Percentiles rank a stretch among this genome's conserved stretches.
Conservation (phyloP, 2,888 invertebrate genomes). For the Clistopyga incitator region DNA sequence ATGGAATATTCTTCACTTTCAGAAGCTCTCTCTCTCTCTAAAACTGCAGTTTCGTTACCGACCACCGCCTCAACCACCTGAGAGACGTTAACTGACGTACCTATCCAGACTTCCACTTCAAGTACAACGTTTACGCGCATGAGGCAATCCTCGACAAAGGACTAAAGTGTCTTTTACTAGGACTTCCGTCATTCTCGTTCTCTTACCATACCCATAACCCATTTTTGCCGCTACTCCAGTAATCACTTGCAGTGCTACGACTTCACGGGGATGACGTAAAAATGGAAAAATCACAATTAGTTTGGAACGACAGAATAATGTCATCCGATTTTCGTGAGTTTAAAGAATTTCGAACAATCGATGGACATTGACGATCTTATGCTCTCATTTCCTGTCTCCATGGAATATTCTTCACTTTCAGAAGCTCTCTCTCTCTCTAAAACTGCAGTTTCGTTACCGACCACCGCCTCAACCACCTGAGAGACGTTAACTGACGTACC, state of each 20-base stretch:
- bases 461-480: not conserved
- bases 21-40: too few relatives aligned
- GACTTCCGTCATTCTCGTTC: not conserved
- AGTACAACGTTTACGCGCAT: not conserved
- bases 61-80: not conserved
- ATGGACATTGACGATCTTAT: not conserved
- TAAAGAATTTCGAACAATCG: too few relatives aligned
- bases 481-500: too few relatives aligned
- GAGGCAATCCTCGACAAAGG: not conserved
- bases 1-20: not conserved
- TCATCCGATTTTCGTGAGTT: too few relatives aligned
- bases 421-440: not conserved
- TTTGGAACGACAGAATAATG: too few relatives aligned
- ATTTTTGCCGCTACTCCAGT: not conserved
- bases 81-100: too few relatives aligned
- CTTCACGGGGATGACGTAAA: conserved; percentile 18
- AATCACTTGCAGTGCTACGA: conserved; percentile 25
- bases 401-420: not conserved
- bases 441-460: not conserved
- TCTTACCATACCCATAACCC: too few relatives aligned
- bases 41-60: not conserved
- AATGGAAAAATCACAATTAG: too few relatives aligned
- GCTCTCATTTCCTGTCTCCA: not conserved
- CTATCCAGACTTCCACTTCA: not conserved
- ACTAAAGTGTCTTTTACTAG: not conserved